Evolutionary conservation across 2,113 vertebrate species (phyloP).

Genomic region (Mus pahari): DNA sequence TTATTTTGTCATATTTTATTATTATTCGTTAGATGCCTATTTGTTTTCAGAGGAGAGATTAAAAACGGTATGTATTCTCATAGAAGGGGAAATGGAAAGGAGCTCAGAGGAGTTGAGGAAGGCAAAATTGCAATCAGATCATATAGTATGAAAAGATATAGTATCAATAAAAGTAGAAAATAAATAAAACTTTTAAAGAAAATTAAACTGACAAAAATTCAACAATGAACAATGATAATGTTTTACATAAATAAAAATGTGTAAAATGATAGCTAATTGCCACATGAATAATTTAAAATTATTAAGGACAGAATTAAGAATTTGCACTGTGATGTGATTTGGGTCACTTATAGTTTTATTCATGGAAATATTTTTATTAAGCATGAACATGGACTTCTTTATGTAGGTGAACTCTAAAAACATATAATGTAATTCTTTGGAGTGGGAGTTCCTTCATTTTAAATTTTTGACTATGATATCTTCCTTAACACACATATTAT

Average conservation of each 20-base stretch:
- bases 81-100: not conserved
- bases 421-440: not conserved
- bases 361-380: conserved; percentile 16
- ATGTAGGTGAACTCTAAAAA: not conserved
- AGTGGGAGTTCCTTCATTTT: conserved; percentile 24
- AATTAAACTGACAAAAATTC: not conserved
- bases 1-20: not conserved
- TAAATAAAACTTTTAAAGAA: not conserved
- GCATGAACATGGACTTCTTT: not conserved
- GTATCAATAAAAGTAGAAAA: not conserved
- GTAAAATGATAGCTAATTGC: not conserved
- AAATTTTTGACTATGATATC: not conserved
- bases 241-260: not conserved
- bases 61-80: not conserved
- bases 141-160: not conserved
- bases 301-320: not conserved
- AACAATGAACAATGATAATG: not conserved
- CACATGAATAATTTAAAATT: not conserved
- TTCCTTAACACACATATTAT: not conserved
- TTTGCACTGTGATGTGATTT: conserved; percentile 25
- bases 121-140: not conserved
- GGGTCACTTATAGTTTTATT: not conserved
- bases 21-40: not conserved
- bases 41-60: not conserved
- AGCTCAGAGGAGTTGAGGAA: not conserved